phyloP scores from a whole-genome alignment of 1,140 invertebrate genomes.

The Adelges cooleyi region DNA sequence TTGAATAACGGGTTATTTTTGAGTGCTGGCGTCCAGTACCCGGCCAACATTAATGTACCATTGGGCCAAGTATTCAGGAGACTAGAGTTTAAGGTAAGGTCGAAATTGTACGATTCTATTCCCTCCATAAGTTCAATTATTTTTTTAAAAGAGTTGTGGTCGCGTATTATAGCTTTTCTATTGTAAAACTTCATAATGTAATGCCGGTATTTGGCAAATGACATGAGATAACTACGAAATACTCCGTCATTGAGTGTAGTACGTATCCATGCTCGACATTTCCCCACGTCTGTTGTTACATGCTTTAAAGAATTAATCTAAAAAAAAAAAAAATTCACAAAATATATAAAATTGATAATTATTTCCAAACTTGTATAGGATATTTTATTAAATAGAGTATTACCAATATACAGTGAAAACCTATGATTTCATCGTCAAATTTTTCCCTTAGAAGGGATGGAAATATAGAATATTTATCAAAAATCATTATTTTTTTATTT shows the following conservation, averaged over 20 bases:
- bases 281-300: constrained; percentile 78
- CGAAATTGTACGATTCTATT: constrained; percentile 63
- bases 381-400: no score
- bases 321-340: neutral
- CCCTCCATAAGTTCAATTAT: constrained; percentile 62
- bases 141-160: constrained; percentile 65
- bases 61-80: constrained; percentile 80
- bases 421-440: no score
- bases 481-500: no score
- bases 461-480: no score
- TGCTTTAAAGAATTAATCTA: constrained; percentile 45
- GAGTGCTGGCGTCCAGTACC: constrained; percentile 67
- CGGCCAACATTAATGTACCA: constrained; percentile 69
- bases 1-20: constrained; percentile 46
- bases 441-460: no score
- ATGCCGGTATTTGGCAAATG: constrained; percentile 57
- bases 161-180: constrained; percentile 62
- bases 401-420: no score
- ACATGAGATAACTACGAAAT: constrained; percentile 70
- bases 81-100: constrained; percentile 75
- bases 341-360: no score
- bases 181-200: constrained; percentile 67
- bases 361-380: no score
- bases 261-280: constrained; percentile 80
- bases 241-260: constrained; percentile 78